A percentile compares a stretch with the other conserved stretches of the same genome.
Conservation (phyloP, 2,113 vertebrate species). For the Oreocharis arfaki region DNA sequence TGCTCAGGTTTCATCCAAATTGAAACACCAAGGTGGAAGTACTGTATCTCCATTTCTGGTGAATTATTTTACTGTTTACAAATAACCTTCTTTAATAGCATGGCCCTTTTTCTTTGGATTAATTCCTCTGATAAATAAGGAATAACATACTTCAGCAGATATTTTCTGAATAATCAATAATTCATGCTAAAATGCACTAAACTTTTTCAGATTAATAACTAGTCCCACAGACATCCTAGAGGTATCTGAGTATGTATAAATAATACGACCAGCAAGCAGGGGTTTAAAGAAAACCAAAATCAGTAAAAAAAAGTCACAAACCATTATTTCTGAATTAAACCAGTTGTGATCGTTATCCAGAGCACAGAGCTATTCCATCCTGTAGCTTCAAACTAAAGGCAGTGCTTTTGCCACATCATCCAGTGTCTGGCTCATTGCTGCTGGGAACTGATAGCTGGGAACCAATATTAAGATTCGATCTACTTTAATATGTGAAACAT, state of each 20-base stretch:
- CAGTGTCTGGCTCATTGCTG: not conserved
- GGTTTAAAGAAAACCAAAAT: not conserved
- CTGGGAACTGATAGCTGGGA: not conserved
- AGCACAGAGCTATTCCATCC: not conserved
- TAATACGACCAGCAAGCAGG: not conserved
- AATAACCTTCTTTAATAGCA: not conserved
- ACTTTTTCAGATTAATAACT: not conserved
- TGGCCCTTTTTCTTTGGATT: not conserved
- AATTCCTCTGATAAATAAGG: not conserved
- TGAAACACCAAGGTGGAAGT: not conserved
- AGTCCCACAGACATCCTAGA: not conserved
- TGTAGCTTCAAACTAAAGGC: not conserved
- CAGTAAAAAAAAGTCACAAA: not conserved
- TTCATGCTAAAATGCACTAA: not conserved
- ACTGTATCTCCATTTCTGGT: not conserved
- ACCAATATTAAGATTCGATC: not conserved
- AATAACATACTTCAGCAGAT: not conserved
- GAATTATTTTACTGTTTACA: not conserved
- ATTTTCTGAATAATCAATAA: not conserved
- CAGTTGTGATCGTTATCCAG: not conserved
- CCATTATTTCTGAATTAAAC: not conserved
- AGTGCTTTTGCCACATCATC: not conserved
- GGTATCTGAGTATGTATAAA: not conserved
- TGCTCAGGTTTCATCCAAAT: not conserved
- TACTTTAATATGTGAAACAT: not conserved